Conservation (phyloP, 2,797 vertebrate genomes). For the Mormyrus hasselquistii region DNA sequence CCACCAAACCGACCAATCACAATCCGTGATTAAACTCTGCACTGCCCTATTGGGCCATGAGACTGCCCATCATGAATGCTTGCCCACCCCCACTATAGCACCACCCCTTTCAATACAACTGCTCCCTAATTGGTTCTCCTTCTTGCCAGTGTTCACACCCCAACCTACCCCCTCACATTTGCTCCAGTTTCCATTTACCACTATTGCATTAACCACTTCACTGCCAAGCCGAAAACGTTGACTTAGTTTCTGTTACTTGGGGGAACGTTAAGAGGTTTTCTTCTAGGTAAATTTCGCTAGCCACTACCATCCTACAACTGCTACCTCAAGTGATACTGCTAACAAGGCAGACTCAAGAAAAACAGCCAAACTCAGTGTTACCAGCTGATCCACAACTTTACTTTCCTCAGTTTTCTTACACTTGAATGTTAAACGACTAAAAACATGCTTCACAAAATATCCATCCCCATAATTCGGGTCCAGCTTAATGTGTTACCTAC, state of each 20-base stretch:
- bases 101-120: neutral
- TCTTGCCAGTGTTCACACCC: slow-evolving; percentile 18
- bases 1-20: slow-evolving; percentile 17
- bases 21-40: neutral
- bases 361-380: neutral
- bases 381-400: neutral
- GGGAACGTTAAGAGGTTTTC: too few species aligned
- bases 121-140: slow-evolving; percentile 3
- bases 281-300: neutral
- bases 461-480: neutral
- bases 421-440: neutral
- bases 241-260: neutral
- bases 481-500: neutral
- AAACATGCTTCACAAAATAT: neutral
- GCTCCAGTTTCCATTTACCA: slow-evolving; percentile 21
- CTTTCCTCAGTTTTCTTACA: neutral
- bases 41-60: neutral
- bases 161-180: slow-evolving; percentile 21
- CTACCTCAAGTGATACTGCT: neutral
- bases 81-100: neutral
- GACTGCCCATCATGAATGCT: neutral
- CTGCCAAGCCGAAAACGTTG: neutral
- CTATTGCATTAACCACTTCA: slow-evolving; percentile 15
- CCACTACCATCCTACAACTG: neutral
- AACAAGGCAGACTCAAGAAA: neutral